Percentiles rank a stretch among this genome's conserved stretches.
Evolutionary conservation across 2,888 invertebrate genomes (phyloP).

Genomic region (Thymelicus sylvestris): DNA sequence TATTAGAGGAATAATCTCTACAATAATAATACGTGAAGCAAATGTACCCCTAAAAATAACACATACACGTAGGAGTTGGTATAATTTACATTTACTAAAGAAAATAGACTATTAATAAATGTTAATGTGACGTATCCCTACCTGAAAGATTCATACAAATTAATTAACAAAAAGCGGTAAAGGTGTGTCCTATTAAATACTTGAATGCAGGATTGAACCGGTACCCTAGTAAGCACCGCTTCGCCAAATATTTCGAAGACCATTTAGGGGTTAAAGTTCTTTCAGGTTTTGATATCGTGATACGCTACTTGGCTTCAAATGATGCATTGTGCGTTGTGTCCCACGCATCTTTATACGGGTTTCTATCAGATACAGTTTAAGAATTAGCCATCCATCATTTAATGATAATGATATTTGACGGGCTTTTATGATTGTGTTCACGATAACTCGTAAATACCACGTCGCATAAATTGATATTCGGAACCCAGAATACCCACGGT

Average conservation of each 20-base stretch:
- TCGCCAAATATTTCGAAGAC: slow-evolving; percentile 14
- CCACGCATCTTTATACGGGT: slow-evolving; percentile 77
- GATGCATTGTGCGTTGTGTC: slow-evolving; percentile 76
- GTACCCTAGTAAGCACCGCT: background rate
- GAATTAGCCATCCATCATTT: slow-evolving; percentile 80
- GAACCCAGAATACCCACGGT: slow-evolving; percentile 30
- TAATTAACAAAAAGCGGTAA: too few relatives aligned
- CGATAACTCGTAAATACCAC: slow-evolving; percentile 67
- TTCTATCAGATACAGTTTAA: slow-evolving; percentile 70
- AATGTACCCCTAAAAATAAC: too few relatives aligned
- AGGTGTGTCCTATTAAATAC: too few relatives aligned
- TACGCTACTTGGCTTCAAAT: slow-evolving; percentile 61
- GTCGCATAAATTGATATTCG: slow-evolving; percentile 43
- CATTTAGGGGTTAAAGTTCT: slow-evolving; percentile 18
- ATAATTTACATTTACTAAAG: too few relatives aligned
- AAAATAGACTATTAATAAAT: too few relatives aligned
- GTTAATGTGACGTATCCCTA: too few relatives aligned
- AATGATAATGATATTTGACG: slow-evolving; percentile 80
- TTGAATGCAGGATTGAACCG: background rate
- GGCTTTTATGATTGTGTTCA: slow-evolving; percentile 67
- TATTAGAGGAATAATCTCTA: too few relatives aligned
- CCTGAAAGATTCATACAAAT: too few relatives aligned
- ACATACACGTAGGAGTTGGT: too few relatives aligned
- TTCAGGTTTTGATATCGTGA: slow-evolving; percentile 39
- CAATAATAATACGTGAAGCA: too few relatives aligned